Evolutionary conservation across 1,140 invertebrate genomes (phyloP).

Genomic region (Drosophila mojavensis): DNA sequence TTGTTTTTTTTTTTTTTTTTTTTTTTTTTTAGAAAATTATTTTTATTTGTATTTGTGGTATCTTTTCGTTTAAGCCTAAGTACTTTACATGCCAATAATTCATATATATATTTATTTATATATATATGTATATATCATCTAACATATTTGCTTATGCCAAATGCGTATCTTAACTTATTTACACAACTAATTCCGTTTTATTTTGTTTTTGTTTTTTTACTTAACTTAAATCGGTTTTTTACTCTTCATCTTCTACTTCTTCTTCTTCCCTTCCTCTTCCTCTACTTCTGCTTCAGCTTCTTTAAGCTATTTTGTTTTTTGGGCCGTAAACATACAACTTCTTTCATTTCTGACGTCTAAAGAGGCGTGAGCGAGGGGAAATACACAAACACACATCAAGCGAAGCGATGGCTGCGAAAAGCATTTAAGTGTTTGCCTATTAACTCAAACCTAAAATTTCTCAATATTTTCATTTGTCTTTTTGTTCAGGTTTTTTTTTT

Average conservation of each 20-base stretch:
- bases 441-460: slow-evolving; percentile 53
- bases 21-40: slow-evolving; percentile 60
- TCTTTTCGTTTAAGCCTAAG: slow-evolving; percentile 56
- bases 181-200: slow-evolving; percentile 74
- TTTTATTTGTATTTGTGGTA: slow-evolving; percentile 63
- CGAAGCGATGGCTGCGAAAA: slow-evolving; percentile 75
- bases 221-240: slow-evolving; percentile 59
- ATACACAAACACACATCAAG: slow-evolving; percentile 64
- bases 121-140: slow-evolving; percentile 43
- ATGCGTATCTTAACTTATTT: slow-evolving; percentile 70
- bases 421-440: slow-evolving; percentile 68
- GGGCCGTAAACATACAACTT: slow-evolving; percentile 70
- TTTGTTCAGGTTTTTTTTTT: slow-evolving; percentile 42
- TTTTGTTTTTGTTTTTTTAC: slow-evolving; percentile 44
- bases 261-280: neutral
- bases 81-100: slow-evolving; percentile 70
- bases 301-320: slow-evolving; percentile 30
- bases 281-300: neutral
- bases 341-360: slow-evolving; percentile 58
- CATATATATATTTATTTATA: slow-evolving; percentile 47
- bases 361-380: slow-evolving; percentile 1
- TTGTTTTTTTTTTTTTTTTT: slow-evolving; percentile 33
- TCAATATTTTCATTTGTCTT: slow-evolving; percentile 46
- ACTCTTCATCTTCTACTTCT: neutral
- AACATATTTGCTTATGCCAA: slow-evolving; percentile 46